Base-by-base conservation (phyloP, 2,113 vertebrate genomes). In the Cephalopholis sonnerati region DNA sequence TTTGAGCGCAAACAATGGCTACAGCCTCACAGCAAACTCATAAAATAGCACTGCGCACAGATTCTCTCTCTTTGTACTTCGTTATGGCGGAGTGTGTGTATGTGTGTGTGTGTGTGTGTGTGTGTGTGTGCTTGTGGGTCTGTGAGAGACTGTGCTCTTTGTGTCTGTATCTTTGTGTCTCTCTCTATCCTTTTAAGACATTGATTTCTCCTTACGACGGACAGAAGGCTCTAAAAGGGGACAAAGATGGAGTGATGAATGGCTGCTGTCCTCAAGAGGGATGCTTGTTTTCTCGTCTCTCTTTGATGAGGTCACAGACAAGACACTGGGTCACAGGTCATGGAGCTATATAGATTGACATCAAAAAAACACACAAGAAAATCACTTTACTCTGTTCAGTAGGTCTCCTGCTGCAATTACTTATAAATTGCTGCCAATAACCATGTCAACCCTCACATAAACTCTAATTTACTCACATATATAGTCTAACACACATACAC, bases 231-330 rank as follows among this genome's bases (percentile, higher is more conserved):
- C 84, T 91, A 88, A 90, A 85, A 88, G 83, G 83, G 85, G 83
- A 93, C 93, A 93, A 92, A 93, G 92, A 93, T 87, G 90, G 78
- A 71, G 84, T 84, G 86, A 94, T 94, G 93, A 94, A 95, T 94
- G 90, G 85, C 85, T 79, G 79, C 87, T 71, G 77, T 91, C 86
- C 88, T 91, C 88, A 89, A 91, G 89, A 89, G 82, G 79, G 85
- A 88, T 86, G 90, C 91, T 90, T 94, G 90, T 91, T 93, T 89
- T 91, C 90, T 90, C 73, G 58, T 92, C 87, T 87, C 80, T 81
- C 87, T 93, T 94, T 94, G 91, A 95, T 93, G 91, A 94, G 84
- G 88, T 93, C 90, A 91, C 77, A 91, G 92, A 91, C 82, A 87
- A 94, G 89, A 89, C 92, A 64, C 61, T 63, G 77, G 89, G 89